Percentiles rank a stretch among this genome's conserved stretches.
phyloP scores from a whole-genome alignment of 2,888 invertebrate species.

The Dolichomitus sp. region DNA sequence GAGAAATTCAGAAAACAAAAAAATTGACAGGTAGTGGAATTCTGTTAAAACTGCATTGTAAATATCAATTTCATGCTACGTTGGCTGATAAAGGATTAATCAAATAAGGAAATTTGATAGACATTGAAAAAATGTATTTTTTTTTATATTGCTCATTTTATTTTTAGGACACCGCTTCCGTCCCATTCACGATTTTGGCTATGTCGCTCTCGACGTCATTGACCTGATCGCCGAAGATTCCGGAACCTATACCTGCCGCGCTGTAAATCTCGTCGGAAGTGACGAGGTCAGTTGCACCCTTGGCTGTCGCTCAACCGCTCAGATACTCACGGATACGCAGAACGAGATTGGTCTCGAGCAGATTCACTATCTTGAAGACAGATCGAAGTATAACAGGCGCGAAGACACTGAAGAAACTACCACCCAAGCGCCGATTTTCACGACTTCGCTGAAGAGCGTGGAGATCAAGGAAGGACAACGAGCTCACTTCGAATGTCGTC shows the following conservation, averaged over 20 bases:
- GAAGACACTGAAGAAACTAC: conserved; percentile 94
- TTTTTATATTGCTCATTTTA: neutral
- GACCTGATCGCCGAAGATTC: conserved; percentile 98
- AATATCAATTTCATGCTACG: too few species aligned
- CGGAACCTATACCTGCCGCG: conserved; percentile 97
- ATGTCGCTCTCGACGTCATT: conserved; percentile 98
- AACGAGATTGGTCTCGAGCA: conserved; percentile 96
- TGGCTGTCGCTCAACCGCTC: conserved; percentile 92
- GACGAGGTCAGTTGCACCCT: conserved; percentile 94
- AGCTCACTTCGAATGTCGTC: conserved; percentile 97
- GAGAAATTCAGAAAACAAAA: too few species aligned
- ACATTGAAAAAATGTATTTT: neutral
- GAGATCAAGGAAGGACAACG: conserved; percentile 98
- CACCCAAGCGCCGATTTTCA: conserved; percentile 97
- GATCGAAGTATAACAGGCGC: conserved; percentile 91
- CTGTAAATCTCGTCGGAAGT: conserved; percentile 95
- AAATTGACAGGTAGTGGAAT: too few species aligned
- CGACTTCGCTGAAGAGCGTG: conserved; percentile 96
- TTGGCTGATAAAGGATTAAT: too few species aligned
- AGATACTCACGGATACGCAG: conserved; percentile 94
- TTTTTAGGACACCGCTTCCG: conserved; percentile 94
- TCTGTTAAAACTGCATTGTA: too few species aligned
- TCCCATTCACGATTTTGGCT: conserved; percentile 99
- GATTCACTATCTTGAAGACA: conserved; percentile 96
- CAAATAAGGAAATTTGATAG: neutral